Evolutionary conservation across 2,888 invertebrate genomes (phyloP).

Genomic region (Aethes cnicana): DNA sequence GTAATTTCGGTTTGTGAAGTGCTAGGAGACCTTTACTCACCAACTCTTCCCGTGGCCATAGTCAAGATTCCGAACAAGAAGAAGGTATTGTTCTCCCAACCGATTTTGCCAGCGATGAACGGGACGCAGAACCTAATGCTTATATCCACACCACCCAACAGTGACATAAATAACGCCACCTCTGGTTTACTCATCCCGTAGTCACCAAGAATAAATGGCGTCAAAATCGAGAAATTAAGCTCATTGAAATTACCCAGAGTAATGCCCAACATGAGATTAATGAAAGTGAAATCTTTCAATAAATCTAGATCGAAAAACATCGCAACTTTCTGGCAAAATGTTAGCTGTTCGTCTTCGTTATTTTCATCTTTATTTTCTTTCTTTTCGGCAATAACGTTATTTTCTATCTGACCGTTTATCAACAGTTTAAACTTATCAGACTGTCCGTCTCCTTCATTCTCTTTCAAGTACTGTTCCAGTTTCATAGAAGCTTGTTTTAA

Average conservation of each 20-base stretch:
- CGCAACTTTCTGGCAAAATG: conserved; percentile 80
- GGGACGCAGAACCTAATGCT: conserved; percentile 85
- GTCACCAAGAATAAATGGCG: conserved; percentile 88
- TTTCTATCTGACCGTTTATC: conserved; percentile 56
- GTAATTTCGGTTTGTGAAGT: too few relatives aligned
- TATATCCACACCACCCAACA: conserved; percentile 85
- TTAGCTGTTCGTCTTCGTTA: conserved; percentile 54
- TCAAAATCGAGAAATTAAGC: conserved; percentile 87
- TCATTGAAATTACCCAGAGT: conserved; percentile 88
- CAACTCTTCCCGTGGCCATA: conserved; percentile 85
- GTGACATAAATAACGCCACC: conserved; percentile 86
- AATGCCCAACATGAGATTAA: conserved; percentile 87
- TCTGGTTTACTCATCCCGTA: conserved; percentile 83
- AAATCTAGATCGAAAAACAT: conserved; percentile 88
- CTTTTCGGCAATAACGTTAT: conserved; percentile 55
- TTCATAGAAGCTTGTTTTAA: conserved; percentile 80
- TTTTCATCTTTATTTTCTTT: conserved; percentile 42
- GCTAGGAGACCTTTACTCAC: too few relatives aligned
- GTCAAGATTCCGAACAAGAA: conserved; percentile 86
- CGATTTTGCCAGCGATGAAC: conserved; percentile 85
- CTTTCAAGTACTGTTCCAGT: conserved; percentile 75
- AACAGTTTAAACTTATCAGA: conserved; percentile 58
- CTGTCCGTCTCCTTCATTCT: conserved; percentile 53
- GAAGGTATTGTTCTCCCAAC: conserved; percentile 87
- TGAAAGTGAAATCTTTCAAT: conserved; percentile 85